Percentiles rank a stretch among this genome's conserved stretches.
Conservation (phyloP, 2,797 vertebrate species). For the Ctenochaetus hawaiiensis region DNA sequence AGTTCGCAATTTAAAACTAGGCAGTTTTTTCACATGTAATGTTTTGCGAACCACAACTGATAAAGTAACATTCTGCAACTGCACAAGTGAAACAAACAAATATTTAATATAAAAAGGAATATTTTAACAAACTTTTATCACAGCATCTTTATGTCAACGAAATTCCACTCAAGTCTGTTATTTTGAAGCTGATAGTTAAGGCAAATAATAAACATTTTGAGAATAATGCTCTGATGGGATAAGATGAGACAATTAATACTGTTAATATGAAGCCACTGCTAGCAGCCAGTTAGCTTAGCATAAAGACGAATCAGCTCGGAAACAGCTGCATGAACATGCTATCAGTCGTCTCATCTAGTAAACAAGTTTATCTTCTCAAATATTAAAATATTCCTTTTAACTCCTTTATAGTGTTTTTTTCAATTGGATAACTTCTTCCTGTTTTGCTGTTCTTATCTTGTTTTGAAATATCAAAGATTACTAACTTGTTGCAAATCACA, state of each 20-base stretch:
- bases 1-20: background rate
- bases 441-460: too few relatives aligned
- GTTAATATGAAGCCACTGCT: background rate
- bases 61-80: constrained; percentile 11
- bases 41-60: constrained; percentile 1
- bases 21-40: background rate
- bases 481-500: too few relatives aligned
- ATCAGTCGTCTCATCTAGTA: too few relatives aligned
- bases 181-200: background rate
- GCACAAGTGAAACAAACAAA: constrained; percentile 12
- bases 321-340: too few relatives aligned
- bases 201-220: background rate
- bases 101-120: constrained; percentile 21
- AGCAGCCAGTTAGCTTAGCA: background rate
- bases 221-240: background rate
- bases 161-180: constrained; percentile 5
- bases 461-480: too few relatives aligned
- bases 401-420: too few relatives aligned
- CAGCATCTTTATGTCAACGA: background rate
- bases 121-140: background rate
- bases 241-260: background rate
- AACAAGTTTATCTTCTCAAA: too few relatives aligned
- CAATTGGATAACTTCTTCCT: too few relatives aligned
- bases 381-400: too few relatives aligned
- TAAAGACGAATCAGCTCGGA: background rate